These are phyloP conservation scores for Megalops cyprinoides DNA, from an alignment of 2,797 vertebrate genomes.

Conservation along the genomic window DNA sequence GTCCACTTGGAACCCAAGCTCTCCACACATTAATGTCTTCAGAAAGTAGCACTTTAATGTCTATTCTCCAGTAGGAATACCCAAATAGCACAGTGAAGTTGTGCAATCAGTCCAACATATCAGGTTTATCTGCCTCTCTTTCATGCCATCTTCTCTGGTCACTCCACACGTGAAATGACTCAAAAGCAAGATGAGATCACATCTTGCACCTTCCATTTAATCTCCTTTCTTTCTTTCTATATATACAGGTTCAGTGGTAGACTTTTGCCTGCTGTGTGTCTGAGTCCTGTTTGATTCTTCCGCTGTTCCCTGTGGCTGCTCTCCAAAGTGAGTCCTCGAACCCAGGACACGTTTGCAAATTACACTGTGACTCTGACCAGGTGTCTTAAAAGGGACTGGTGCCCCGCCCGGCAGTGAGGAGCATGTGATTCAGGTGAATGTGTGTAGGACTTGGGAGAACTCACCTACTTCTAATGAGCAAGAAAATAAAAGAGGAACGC, in stretches of 20 bases:
- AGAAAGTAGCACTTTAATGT: slow-evolving; percentile 55
- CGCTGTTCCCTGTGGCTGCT: background rate
- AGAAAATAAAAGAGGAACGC: slow-evolving; percentile 40
- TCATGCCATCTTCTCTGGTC: slow-evolving; percentile 11
- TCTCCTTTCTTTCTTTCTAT: background rate
- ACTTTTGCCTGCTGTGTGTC: slow-evolving; percentile 9
- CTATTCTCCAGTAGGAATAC: slow-evolving; percentile 42
- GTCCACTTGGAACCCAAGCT: slow-evolving; percentile 38
- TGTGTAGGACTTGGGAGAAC: background rate
- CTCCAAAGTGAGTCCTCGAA: background rate
- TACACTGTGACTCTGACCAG: slow-evolving; percentile 57
- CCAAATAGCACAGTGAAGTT: slow-evolving; percentile 32
- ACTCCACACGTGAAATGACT: background rate
- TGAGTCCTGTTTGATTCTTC: too few relatives aligned
- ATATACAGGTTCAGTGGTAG: background rate
- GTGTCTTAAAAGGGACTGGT: slow-evolving; percentile 51
- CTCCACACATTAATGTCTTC: slow-evolving; percentile 52
- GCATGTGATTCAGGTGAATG: slow-evolving; percentile 4
- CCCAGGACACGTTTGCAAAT: background rate
- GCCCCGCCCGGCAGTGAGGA: slow-evolving; percentile 28
- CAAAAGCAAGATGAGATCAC: background rate
- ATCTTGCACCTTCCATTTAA: background rate
- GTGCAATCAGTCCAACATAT: slow-evolving; percentile 33
- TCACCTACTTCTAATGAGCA: slow-evolving; percentile 49
- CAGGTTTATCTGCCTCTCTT: slow-evolving; percentile 24